Conservation (phyloP, 1,140 invertebrate species). For the Chymomyza costata region DNA sequence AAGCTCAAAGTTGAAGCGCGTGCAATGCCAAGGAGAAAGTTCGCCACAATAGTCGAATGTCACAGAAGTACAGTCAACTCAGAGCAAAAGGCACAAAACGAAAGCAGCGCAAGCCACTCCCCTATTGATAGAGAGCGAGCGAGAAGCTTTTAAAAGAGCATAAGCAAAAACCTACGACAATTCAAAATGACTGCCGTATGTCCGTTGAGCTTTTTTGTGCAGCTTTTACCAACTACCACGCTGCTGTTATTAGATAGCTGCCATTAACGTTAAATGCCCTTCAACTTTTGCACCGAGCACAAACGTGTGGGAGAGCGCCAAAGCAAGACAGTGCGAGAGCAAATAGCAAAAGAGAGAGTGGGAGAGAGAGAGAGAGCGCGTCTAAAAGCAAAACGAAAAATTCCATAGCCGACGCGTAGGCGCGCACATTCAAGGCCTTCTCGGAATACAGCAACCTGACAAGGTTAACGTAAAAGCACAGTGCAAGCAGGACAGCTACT, state of each 20-base stretch:
- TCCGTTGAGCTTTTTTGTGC: constrained; percentile 26
- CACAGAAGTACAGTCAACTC: constrained; percentile 66
- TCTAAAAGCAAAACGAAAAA: constrained; percentile 20
- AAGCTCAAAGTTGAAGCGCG: constrained; percentile 54
- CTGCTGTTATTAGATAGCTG: constrained; percentile 41
- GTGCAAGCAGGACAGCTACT: constrained; percentile 7
- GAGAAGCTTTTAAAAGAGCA: background rate
- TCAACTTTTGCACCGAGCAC: constrained; percentile 16
- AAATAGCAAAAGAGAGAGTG: constrained; percentile 5
- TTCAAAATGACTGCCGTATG: too few species aligned
- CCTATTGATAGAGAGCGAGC: constrained; percentile 16
- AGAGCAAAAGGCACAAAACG: constrained; percentile 29
- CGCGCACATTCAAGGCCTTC: constrained; percentile 55
- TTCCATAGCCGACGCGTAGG: constrained; percentile 41
- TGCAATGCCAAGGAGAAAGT: constrained; percentile 69
- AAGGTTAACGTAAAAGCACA: constrained; percentile 56
- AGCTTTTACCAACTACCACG: background rate
- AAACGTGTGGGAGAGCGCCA: too few species aligned
- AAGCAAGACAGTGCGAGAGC: too few species aligned
- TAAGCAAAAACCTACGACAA: too few species aligned
- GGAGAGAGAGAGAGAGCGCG: constrained; percentile 1
- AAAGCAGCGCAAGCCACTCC: constrained; percentile 24
- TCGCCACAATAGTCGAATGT: constrained; percentile 27
- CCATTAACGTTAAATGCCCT: constrained; percentile 44
- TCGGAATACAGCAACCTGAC: constrained; percentile 6